These are phyloP conservation scores for Standfussiana lucernea DNA, from an alignment of 2,888 invertebrate genomes.

Conservation along the genomic window DNA sequence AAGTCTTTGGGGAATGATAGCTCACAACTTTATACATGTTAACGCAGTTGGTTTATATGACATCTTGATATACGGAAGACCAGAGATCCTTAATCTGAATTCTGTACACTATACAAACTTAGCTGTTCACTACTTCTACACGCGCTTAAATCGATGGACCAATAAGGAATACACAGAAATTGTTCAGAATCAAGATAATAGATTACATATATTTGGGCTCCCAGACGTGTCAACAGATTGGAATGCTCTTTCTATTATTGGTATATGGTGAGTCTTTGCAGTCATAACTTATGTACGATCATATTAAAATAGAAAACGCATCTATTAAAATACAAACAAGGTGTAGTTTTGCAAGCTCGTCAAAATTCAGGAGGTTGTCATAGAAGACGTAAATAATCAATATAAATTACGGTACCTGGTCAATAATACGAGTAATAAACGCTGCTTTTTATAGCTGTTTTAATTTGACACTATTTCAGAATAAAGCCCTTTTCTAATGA, in stretches of 20 bases:
- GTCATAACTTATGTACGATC: neutral
- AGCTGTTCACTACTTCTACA: constrained; percentile 78
- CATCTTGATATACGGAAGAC: constrained; percentile 73
- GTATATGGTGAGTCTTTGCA: constrained; percentile 82
- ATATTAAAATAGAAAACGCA: neutral
- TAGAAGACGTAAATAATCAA: too few species aligned
- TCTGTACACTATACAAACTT: neutral
- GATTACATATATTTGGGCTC: constrained; percentile 79
- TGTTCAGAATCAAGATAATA: constrained; percentile 75
- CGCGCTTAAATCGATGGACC: constrained; percentile 80
- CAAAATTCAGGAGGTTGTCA: too few species aligned
- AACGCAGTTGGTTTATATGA: constrained; percentile 70
- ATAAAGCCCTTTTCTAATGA: too few species aligned
- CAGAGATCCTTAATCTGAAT: constrained; percentile 54
- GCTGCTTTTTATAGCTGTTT: too few species aligned
- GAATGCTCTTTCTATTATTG: constrained; percentile 81
- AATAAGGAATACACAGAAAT: constrained; percentile 77
- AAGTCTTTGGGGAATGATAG: constrained; percentile 82
- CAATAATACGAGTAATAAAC: too few species aligned
- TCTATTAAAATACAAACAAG: too few species aligned
- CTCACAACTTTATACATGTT: constrained; percentile 79
- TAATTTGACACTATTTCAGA: too few species aligned
- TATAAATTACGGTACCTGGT: too few species aligned
- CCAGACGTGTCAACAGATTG: constrained; percentile 83
- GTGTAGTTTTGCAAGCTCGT: too few species aligned